A percentile compares a stretch with the other conserved stretches of the same genome.
phyloP scores from a whole-genome alignment of 2,888 invertebrate genomes.

The Drosophila ezoana region DNA sequence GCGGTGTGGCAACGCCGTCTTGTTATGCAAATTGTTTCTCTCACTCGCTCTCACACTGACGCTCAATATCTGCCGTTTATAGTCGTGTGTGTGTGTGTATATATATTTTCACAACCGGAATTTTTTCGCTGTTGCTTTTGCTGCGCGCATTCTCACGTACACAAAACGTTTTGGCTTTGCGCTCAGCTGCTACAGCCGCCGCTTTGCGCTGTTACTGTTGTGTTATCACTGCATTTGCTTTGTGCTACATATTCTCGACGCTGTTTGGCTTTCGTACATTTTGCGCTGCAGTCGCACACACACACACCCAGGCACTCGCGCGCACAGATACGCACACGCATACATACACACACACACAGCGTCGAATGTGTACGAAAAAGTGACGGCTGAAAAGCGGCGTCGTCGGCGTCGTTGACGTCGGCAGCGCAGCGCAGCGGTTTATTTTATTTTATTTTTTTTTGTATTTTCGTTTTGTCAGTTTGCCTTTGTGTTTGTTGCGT shows the following conservation, averaged over 20 bases:
- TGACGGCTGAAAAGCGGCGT: conserved; percentile 51
- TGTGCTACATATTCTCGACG: conserved; percentile 59
- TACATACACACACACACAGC: conserved; percentile 24
- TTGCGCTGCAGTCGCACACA: conserved; percentile 44
- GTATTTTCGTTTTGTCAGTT: conserved; percentile 61
- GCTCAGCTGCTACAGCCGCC: conserved; percentile 64
- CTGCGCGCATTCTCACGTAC: conserved; percentile 72
- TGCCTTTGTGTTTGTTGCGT: conserved; percentile 74
- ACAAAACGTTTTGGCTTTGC: conserved; percentile 50
- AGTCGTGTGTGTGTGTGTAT: conserved; percentile 12
- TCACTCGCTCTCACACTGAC: conserved; percentile 37
- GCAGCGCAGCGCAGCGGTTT: conserved; percentile 51
- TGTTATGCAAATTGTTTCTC: conserved; percentile 58
- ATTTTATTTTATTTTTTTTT: conserved; percentile 27
- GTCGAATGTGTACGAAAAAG: conserved; percentile 49
- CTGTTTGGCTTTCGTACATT: conserved; percentile 62
- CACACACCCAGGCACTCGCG: conserved; percentile 1
- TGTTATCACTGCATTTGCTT: conserved; percentile 76
- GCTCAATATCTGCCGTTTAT: conserved; percentile 10
- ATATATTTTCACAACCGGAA: conserved; percentile 74
- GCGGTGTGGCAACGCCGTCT: conserved; percentile 48
- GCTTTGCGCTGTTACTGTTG: conserved; percentile 40
- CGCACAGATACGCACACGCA: conserved; percentile 12
- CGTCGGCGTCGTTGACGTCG: conserved; percentile 19
- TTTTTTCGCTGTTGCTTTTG: conserved; percentile 73